Evolutionary conservation across 2,888 invertebrate genomes (phyloP).

Genomic region (Gymnoscelis rufifasciata): DNA sequence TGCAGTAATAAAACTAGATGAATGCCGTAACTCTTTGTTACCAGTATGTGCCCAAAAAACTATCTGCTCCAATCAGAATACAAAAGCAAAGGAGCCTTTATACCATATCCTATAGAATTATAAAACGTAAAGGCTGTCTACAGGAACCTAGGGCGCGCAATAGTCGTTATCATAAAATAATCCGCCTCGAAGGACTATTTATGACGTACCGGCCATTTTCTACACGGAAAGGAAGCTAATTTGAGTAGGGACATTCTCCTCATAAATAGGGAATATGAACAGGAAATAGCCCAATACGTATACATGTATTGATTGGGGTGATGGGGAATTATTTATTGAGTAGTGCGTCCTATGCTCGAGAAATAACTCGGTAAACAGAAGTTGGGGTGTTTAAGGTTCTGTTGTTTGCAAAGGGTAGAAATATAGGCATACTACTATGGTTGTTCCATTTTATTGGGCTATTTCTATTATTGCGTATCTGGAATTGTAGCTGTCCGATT

Average conservation of each 20-base stretch:
- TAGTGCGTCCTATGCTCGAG: not conserved
- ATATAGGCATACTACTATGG: too few species aligned
- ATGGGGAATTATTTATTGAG: not conserved
- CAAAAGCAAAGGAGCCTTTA: too few species aligned
- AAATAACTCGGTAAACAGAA: too few species aligned
- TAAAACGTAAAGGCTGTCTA: not conserved
- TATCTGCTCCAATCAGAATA: too few species aligned
- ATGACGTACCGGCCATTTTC: constrained; percentile 1
- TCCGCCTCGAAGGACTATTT: constrained; percentile 4
- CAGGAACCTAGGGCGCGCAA: not conserved
- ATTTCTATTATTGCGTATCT: too few species aligned
- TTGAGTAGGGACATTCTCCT: constrained; percentile 2
- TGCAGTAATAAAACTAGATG: too few species aligned
- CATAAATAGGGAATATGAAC: constrained; percentile 1
- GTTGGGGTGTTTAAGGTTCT: too few species aligned
- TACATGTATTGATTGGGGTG: not conserved
- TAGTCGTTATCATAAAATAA: constrained; percentile 2
- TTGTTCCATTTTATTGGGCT: too few species aligned
- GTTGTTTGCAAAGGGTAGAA: too few species aligned
- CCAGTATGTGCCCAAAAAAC: too few species aligned
- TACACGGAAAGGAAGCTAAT: not conserved
- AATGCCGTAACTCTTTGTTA: too few species aligned
- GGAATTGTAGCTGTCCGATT: too few species aligned
- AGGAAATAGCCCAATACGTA: constrained; percentile 1
- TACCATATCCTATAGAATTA: not conserved